Conservation (phyloP, 2,113 vertebrate genomes). For the Notarius lentiginosus region DNA sequence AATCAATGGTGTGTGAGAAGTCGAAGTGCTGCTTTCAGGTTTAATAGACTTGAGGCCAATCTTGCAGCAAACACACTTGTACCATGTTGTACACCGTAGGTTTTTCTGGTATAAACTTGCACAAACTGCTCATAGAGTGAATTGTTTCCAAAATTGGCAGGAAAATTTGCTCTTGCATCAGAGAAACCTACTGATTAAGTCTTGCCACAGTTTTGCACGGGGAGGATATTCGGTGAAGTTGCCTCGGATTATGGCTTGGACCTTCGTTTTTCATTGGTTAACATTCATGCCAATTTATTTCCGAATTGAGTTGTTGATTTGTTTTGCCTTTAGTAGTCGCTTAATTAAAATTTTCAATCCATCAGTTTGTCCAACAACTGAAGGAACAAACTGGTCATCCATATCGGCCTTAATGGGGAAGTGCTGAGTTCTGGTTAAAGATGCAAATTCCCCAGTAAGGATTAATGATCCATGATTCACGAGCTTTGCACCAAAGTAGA, state of each 20-base stretch:
- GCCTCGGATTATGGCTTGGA: background rate
- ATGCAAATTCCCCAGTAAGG: background rate
- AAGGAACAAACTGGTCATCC: no score
- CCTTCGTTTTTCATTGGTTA: background rate
- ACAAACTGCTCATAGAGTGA: background rate
- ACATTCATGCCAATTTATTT: background rate
- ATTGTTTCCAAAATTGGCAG: background rate
- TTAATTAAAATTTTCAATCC: no score
- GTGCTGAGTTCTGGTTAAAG: background rate
- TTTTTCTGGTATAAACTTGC: background rate
- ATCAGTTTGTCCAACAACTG: no score
- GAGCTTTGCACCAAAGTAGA: background rate
- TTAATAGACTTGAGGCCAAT: background rate
- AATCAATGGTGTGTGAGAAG: background rate
- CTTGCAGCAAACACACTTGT: background rate
- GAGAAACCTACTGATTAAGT: no score
- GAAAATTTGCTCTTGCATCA: background rate
- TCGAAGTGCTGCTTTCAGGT: background rate
- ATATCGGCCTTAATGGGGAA: no score
- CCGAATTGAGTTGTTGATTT: no score
- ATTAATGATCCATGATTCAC: background rate
- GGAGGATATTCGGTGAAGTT: background rate
- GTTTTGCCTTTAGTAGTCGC: background rate
- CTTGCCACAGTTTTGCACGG: background rate
- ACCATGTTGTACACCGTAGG: background rate